Percentiles rank a stretch among this genome's conserved stretches.
Evolutionary conservation across 1,140 invertebrate species (phyloP).

Genomic region (Ceratosolen solmsi): DNA sequence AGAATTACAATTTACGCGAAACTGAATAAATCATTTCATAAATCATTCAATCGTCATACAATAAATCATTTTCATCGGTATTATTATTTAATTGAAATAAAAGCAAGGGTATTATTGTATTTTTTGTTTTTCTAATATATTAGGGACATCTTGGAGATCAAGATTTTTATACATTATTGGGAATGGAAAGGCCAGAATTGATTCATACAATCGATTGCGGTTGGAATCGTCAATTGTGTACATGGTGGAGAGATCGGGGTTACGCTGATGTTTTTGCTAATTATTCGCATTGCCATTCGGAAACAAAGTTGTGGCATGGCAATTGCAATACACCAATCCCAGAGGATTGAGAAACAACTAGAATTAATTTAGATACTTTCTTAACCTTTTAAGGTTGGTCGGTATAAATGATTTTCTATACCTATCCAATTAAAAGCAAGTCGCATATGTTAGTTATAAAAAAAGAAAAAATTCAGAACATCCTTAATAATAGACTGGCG

Average conservation of each 20-base stretch:
- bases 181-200: slow-evolving; percentile 81
- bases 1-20: too few relatives aligned
- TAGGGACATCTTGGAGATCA: slow-evolving; percentile 90
- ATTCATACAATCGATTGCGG: slow-evolving; percentile 86
- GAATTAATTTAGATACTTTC: not conserved
- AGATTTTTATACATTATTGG: slow-evolving; percentile 88
- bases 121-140: slow-evolving; percentile 54
- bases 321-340: slow-evolving; percentile 89
- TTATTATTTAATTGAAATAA: not conserved
- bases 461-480: too few relatives aligned
- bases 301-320: slow-evolving; percentile 85
- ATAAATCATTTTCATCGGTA: not conserved
- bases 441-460: too few relatives aligned
- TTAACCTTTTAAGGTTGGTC: too few relatives aligned
- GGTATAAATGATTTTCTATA: not conserved
- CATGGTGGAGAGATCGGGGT: slow-evolving; percentile 88
- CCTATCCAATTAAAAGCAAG: too few relatives aligned
- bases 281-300: slow-evolving; percentile 83
- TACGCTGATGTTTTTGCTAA: slow-evolving; percentile 84
- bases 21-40: too few relatives aligned
- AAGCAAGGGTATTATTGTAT: too few relatives aligned
- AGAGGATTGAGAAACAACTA: slow-evolving; percentile 58
- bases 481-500: too few relatives aligned
- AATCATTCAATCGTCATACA: not conserved
- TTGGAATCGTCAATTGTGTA: slow-evolving; percentile 90